Evolutionary conservation across 2,888 invertebrate genomes (phyloP).

Genomic region (Aporophyla nigra): DNA sequence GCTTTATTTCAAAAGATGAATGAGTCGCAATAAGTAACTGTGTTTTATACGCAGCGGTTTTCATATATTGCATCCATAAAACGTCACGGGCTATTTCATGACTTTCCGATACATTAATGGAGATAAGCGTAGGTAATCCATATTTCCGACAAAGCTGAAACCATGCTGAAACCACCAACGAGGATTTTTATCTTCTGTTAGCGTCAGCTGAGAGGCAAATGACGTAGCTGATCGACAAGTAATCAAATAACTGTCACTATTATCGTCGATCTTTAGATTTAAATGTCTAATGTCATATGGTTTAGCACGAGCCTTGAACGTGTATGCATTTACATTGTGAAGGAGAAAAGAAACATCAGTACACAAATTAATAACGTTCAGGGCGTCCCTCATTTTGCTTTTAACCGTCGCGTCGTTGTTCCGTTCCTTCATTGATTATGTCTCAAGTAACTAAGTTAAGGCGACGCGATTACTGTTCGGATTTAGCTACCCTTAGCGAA

Average conservation of each 20-base stretch:
- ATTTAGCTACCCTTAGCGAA: slow-evolving; percentile 1
- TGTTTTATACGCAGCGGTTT: neutral
- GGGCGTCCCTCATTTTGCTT: neutral
- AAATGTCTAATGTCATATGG: slow-evolving; percentile 37
- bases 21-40: neutral
- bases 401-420: neutral
- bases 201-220: slow-evolving; percentile 11
- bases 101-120: slow-evolving; percentile 25
- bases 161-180: neutral
- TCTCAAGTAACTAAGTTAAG: slow-evolving; percentile 26
- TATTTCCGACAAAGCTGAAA: slow-evolving; percentile 15
- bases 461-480: neutral
- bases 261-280: slow-evolving; percentile 39
- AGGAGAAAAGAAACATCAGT: slow-evolving; percentile 26
- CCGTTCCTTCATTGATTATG: slow-evolving; percentile 14
- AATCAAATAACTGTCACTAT: slow-evolving; percentile 23
- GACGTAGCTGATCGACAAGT: slow-evolving; percentile 13
- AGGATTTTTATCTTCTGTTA: slow-evolving; percentile 34
- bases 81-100: slow-evolving; percentile 22
- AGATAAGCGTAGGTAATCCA: slow-evolving; percentile 24
- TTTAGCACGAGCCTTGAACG: slow-evolving; percentile 13
- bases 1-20: neutral
- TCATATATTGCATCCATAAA: neutral
- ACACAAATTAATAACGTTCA: neutral
- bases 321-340: slow-evolving; percentile 21